Base-by-base conservation (phyloP, 2,888 invertebrate species). In the Chelonus formosanus region DNA sequence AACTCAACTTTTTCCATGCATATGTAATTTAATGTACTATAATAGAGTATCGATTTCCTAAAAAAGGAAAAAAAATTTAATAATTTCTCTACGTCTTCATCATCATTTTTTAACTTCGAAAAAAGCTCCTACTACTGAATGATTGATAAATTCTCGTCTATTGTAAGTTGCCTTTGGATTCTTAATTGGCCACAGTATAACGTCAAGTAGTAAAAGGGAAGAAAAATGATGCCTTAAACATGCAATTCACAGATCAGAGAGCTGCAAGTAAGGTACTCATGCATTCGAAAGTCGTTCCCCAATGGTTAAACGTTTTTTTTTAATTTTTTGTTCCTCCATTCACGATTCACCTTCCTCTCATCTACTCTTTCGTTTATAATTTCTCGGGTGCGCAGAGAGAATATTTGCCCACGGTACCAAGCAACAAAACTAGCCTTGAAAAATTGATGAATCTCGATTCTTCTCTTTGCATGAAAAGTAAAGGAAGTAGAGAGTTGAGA, bases 371-470 rank as follows among this genome's bases (percentile, higher is more conserved):
- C 40, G 35, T 55, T 47, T 48, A 36, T 34, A 56, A 63, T 43
- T 63, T 63, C 45, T 64, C 57, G 60, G 55, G 36, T 32, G 48
- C 62, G 47, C 47, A 20, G 65, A 47, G 62, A 67, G 73, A 71
- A 75, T 76, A 75, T 77, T 78, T 75, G 76, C 75, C 69, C 76
- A 69, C 67, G 70, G 70, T 69, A 47, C 8, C 10, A 44, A 32
- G 32, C 48, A 64, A 62, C 52, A 67, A 66, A 62, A 66, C 57
- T 57, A 35, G 53, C 62, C 35, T 57, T 67, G 31, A 67, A 67
- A 63, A 58, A 67, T 67, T 57, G 58, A 67, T 58, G 53, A 67
- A 32, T 53, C n/a, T 47, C 52, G 31, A 52, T 31, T 32, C 4
- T 8, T 32, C 8, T 8, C 10, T 20, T 48, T 32, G 44, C 3